phyloP scores from a whole-genome alignment of 2,797 vertebrate species.

The Rhinatrema bivittatum region DNA sequence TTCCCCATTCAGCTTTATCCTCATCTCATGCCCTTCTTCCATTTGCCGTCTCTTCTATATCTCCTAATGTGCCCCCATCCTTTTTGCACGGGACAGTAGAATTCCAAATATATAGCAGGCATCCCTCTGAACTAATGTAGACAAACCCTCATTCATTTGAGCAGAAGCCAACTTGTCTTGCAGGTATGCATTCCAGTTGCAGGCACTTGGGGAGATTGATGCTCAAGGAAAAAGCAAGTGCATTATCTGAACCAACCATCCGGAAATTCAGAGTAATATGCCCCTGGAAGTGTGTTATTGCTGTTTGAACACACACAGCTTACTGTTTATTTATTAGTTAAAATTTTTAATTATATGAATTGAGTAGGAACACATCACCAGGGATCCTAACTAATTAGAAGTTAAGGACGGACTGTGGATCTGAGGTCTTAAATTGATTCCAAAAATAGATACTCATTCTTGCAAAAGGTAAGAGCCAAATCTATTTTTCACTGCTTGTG shows the following conservation, averaged over 20 bases:
- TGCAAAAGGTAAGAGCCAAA: conserved; percentile 19
- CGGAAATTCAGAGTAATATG: not conserved
- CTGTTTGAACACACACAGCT: conserved; percentile 1
- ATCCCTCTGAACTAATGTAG: too few relatives aligned
- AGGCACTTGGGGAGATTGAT: not conserved
- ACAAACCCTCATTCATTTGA: accelerated
- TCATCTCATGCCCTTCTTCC: too few relatives aligned
- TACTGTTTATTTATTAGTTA: conserved; percentile 39
- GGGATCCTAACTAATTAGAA: conserved; percentile 44
- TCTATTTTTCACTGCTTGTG: conserved; percentile 11
- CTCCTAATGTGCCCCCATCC: too few relatives aligned
- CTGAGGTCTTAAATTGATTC: conserved; percentile 19
- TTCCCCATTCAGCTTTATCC: too few relatives aligned
- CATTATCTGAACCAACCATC: not conserved
- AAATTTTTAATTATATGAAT: conserved; percentile 43
- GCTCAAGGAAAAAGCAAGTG: accelerated
- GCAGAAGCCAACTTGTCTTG: not conserved
- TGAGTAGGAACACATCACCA: conserved; percentile 34
- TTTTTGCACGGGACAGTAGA: too few relatives aligned
- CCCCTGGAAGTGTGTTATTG: not conserved
- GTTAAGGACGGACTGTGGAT: conserved; percentile 39
- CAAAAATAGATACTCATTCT: conserved; percentile 15
- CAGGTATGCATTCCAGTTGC: not conserved
- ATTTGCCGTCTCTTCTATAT: too few relatives aligned
- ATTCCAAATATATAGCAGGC: too few relatives aligned